Conservation (phyloP, 1,140 invertebrate species). For the Asbolus verrucosus region DNA sequence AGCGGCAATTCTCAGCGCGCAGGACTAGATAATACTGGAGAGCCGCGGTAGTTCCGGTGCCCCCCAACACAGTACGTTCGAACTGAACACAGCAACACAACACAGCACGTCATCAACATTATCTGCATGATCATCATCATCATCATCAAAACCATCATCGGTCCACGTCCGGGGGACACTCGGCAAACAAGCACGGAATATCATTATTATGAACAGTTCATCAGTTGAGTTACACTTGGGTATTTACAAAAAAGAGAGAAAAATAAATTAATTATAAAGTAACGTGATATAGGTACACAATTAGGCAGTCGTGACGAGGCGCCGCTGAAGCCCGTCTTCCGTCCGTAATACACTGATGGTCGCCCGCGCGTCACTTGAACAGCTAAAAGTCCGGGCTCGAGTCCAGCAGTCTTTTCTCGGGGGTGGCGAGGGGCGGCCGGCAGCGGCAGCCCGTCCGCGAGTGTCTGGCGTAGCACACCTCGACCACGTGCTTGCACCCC, state of each 20-base stretch:
- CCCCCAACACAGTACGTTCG: slow-evolving; percentile 42
- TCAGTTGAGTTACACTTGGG: slow-evolving; percentile 59
- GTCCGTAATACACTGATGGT: slow-evolving; percentile 45
- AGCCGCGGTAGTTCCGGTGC: slow-evolving; percentile 58
- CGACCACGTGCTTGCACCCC: slow-evolving; percentile 81
- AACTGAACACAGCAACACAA: slow-evolving; percentile 11
- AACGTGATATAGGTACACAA: slow-evolving; percentile 57
- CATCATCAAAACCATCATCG: neutral
- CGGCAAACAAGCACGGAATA: slow-evolving; percentile 58
- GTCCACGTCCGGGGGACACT: slow-evolving; percentile 45
- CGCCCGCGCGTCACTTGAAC: neutral
- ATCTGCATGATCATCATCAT: no score
- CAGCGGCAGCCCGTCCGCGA: slow-evolving; percentile 73
- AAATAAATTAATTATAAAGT: slow-evolving; percentile 63
- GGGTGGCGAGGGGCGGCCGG: slow-evolving; percentile 68
- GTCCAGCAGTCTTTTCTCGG: slow-evolving; percentile 71
- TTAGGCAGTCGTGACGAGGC: slow-evolving; percentile 52
- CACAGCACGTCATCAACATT: slow-evolving; percentile 15
- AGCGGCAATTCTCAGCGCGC: slow-evolving; percentile 53
- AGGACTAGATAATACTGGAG: slow-evolving; percentile 66
- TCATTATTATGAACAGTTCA: slow-evolving; percentile 51
- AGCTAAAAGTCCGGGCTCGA: slow-evolving; percentile 67
- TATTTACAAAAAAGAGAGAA: slow-evolving; percentile 59
- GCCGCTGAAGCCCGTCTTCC: slow-evolving; percentile 16
- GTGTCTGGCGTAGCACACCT: slow-evolving; percentile 84